Base-by-base conservation (phyloP, 2,797 vertebrate species). In the Craterocephalus amniculus region DNA sequence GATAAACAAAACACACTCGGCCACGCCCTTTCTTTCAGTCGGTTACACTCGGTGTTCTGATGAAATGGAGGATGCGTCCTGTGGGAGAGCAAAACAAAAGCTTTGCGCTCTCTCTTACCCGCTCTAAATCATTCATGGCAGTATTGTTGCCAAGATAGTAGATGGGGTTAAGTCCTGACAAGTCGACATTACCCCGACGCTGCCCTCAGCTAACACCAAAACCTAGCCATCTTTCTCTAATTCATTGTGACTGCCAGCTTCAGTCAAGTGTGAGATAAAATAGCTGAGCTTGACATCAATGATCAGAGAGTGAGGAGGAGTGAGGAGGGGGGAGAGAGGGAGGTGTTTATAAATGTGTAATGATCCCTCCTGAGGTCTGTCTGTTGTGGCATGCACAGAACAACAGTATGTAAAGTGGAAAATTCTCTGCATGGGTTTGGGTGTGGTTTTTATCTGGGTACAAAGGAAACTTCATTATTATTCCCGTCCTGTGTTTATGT, bases 61-160 rank as follows among this genome's bases (percentile, higher is more conserved):
- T 80, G 69, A 83, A 84, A 81, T 62, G 72, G 81, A 88, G 80
- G 80, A 80, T 71, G 58, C 58, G 59, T 87, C 86, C 65, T 54
- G 26, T 32, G 80, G 85, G 87, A 89, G 62, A 70, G 51, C 4
- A 64, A 76, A 87, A 89, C 72, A 89, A 88, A 85, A 86, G 85
- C 84, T 78, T 81, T 76, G 74, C 38, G 27, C 72, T 82, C 45
- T 38, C 55, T 70, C 70, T 58, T 64, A 58, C 36, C 64, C 14
- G 1, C 6, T 85, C 74, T 91, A 85, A 92, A 91, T 90, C 78
- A 90, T 91, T 90, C 67, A 90, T 89, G 78, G 79, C 55, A 32
- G 72, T 45, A 26, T 74, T 83, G 83, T 85, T 81, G 43, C 57
- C 22, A 4, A 68, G 68, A 74, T 12, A 22, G 59, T 45, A 16